A percentile compares a stretch with the other conserved stretches of the same genome.
Evolutionary conservation across 2,888 invertebrate species (phyloP).

Genomic region (Synanthedon andrenaeformis): DNA sequence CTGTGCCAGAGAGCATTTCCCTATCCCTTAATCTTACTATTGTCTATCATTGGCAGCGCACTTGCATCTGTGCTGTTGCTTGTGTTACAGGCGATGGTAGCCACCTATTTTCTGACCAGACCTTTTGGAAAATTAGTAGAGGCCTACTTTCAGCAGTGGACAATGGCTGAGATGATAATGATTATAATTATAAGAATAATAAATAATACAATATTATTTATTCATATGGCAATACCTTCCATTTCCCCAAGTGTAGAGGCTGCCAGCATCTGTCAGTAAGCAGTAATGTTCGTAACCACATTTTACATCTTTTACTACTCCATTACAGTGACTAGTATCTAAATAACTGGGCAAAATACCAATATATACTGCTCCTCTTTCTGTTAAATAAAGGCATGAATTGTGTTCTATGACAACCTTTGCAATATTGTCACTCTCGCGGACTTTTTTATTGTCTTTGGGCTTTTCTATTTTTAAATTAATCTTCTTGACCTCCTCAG

Average conservation of each 20-base stretch:
- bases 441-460: constrained; percentile 18
- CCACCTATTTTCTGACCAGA: too few relatives aligned
- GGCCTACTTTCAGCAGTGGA: too few relatives aligned
- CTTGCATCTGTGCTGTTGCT: too few relatives aligned
- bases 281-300: constrained; percentile 88
- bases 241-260: constrained; percentile 85
- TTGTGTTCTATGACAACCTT: constrained; percentile 31
- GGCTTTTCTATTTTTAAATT: constrained; percentile 26
- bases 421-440: constrained; percentile 18
- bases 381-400: constrained; percentile 33
- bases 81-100: too few relatives aligned
- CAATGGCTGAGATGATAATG: background rate
- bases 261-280: constrained; percentile 76
- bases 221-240: constrained; percentile 73
- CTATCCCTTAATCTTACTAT: too few relatives aligned
- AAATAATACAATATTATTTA: too few relatives aligned
- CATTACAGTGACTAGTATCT: constrained; percentile 58
- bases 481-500: constrained; percentile 21
- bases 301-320: constrained; percentile 72
- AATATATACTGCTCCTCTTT: constrained; percentile 54
- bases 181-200: background rate
- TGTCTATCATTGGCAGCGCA: too few relatives aligned
- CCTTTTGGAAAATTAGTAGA: too few relatives aligned
- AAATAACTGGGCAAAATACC: constrained; percentile 73
- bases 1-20: too few relatives aligned